Conservation (phyloP, 2,888 invertebrate species). For the Hipparchia sbordonii region DNA sequence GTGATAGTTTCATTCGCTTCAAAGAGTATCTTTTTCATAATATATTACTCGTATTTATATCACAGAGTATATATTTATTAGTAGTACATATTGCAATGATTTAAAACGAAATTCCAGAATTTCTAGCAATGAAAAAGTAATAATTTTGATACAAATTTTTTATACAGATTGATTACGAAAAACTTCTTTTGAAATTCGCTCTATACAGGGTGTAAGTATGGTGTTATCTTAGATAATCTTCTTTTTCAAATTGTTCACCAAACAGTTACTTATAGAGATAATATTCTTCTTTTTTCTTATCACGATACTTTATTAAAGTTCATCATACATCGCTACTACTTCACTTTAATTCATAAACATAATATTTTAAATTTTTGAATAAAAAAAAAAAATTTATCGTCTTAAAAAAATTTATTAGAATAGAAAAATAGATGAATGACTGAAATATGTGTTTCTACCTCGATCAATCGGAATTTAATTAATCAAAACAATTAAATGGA, state of each 20-base stretch:
- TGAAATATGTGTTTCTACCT: constrained; percentile 31
- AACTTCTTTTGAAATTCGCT: background rate
- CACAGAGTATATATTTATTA: constrained; percentile 19
- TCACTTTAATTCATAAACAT: background rate
- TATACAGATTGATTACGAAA: background rate
- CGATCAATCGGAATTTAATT: constrained; percentile 28
- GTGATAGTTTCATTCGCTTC: constrained; percentile 49
- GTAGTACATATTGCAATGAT: constrained; percentile 35
- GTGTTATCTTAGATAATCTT: background rate
- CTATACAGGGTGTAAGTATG: constrained; percentile 1
- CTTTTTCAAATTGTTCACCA: background rate
- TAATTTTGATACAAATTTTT: constrained; percentile 21
- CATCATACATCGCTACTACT: background rate
- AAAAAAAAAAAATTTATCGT: no score
- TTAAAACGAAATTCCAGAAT: constrained; percentile 7
- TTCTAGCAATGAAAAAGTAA: background rate
- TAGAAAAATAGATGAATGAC: constrained; percentile 20
- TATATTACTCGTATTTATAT: background rate
- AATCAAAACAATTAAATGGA: constrained; percentile 31
- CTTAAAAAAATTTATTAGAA: background rate
- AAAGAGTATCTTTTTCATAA: constrained; percentile 67
- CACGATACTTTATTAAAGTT: no score
- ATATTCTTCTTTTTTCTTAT: background rate
- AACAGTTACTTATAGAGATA: background rate
- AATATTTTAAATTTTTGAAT: background rate